Evolutionary conservation across 2,113 vertebrate genomes (phyloP).

Genomic region (Apaloderma vittatum): DNA sequence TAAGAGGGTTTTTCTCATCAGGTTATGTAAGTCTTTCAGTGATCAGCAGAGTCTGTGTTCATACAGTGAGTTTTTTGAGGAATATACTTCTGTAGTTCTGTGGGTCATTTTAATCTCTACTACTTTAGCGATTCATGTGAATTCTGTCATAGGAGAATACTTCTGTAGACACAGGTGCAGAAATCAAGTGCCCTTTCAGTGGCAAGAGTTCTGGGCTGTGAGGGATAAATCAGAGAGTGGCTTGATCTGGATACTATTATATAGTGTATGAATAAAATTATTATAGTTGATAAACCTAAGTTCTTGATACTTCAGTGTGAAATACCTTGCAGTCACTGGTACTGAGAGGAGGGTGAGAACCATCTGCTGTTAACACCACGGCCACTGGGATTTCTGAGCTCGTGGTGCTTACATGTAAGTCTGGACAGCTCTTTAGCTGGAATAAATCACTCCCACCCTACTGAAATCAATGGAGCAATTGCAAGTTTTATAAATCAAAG

Average conservation of each 20-base stretch:
- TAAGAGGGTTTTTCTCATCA: not conserved
- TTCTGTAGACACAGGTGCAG: not conserved
- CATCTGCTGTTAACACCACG: not conserved
- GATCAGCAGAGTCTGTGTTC: not conserved
- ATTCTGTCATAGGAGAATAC: not conserved
- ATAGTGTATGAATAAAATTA: not conserved
- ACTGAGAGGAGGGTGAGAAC: not conserved
- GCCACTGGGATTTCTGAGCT: not conserved
- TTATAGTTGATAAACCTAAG: not conserved
- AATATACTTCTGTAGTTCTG: not conserved
- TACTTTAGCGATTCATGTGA: not conserved
- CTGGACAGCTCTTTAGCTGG: not conserved
- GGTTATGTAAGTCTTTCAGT: not conserved
- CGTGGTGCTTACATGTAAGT: not conserved
- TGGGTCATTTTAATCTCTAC: not conserved
- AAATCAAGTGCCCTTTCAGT: not conserved
- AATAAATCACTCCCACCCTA: not conserved
- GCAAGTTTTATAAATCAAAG: not conserved
- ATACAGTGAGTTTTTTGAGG: fast-evolving
- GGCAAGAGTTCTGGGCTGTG: not conserved
- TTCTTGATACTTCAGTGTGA: not conserved
- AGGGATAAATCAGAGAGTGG: not conserved
- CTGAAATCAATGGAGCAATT: not conserved
- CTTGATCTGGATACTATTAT: not conserved
- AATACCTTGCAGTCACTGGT: not conserved